A percentile compares a stretch with the other conserved stretches of the same genome.
Conservation (phyloP, 2,888 invertebrate genomes). For the Aethes cnicana region DNA sequence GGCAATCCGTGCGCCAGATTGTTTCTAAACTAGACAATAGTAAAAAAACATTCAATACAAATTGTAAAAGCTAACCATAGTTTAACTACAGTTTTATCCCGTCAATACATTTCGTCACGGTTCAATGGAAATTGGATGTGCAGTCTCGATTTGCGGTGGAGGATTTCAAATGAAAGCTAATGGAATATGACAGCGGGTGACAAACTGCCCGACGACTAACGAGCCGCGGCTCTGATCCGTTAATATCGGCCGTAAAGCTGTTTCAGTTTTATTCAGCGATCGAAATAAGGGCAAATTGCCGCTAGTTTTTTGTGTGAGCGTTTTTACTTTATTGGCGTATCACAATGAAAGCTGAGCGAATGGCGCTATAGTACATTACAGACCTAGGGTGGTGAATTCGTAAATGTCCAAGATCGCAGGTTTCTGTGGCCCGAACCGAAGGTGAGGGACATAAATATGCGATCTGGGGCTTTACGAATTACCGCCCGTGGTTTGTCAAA, state of each 20-base stretch:
- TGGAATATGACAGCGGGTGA: constrained; percentile 29
- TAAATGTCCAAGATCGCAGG: not conserved
- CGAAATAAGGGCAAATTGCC: constrained; percentile 18
- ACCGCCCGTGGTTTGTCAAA: too few species aligned
- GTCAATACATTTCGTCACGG: constrained; percentile 17
- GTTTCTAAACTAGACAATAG: too few species aligned
- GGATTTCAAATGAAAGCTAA: constrained; percentile 33
- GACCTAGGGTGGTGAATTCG: too few species aligned
- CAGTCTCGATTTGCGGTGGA: constrained; percentile 27
- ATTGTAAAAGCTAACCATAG: constrained; percentile 19
- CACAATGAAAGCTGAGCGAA: constrained; percentile 16
- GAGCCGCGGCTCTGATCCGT: constrained; percentile 22
- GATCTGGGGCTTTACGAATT: too few species aligned
- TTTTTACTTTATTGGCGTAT: constrained; percentile 17
- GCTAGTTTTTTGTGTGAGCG: constrained; percentile 9
- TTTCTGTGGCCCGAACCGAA: too few species aligned
- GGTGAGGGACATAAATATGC: too few species aligned
- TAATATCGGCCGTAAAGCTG: constrained; percentile 21
- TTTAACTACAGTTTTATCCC: constrained; percentile 29
- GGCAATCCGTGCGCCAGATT: too few species aligned
- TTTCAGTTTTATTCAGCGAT: constrained; percentile 21
- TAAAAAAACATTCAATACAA: too few species aligned
- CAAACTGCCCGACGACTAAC: not conserved
- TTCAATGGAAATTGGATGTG: constrained; percentile 27
- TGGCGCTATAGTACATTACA: constrained; percentile 12